Evolutionary conservation across 1,140 invertebrate genomes (phyloP).

Genomic region (Lasioglossum albipes): DNA sequence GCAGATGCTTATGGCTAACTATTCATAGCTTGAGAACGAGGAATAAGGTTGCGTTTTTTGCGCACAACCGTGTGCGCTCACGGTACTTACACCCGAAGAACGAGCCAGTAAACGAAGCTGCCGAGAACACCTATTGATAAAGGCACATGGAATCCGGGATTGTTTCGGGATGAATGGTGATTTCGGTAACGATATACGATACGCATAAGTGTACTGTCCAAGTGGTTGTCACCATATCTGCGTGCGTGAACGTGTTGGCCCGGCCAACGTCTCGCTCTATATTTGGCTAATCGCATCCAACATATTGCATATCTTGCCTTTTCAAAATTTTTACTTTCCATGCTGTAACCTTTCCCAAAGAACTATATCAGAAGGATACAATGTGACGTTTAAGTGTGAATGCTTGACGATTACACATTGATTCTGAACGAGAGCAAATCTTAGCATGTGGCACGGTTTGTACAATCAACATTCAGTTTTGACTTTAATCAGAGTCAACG

Average conservation of each 20-base stretch:
- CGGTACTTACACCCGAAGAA: slow-evolving; percentile 61
- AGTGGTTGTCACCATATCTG: slow-evolving; percentile 69
- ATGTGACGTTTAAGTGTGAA: slow-evolving; percentile 55
- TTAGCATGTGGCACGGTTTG: slow-evolving; percentile 59
- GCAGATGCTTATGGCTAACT: slow-evolving; percentile 44
- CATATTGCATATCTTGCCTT: slow-evolving; percentile 76
- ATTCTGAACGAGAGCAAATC: slow-evolving; percentile 42
- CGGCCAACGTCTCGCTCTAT: slow-evolving; percentile 76
- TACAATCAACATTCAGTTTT: slow-evolving; percentile 48
- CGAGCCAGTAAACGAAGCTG: slow-evolving; percentile 69
- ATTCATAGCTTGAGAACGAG: slow-evolving; percentile 48
- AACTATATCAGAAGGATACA: slow-evolving; percentile 56
- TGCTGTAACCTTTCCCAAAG: slow-evolving; percentile 53
- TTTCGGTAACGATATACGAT: slow-evolving; percentile 68
- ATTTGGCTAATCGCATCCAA: slow-evolving; percentile 78
- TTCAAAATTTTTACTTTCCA: slow-evolving; percentile 67
- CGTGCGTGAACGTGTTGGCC: slow-evolving; percentile 67
- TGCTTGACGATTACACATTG: slow-evolving; percentile 45
- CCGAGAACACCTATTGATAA: slow-evolving; percentile 60
- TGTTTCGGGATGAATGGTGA: slow-evolving; percentile 71
- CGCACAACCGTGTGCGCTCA: slow-evolving; percentile 60
- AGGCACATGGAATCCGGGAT: slow-evolving; percentile 80
- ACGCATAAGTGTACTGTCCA: slow-evolving; percentile 62
- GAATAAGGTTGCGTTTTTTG: slow-evolving; percentile 59
- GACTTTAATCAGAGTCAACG: slow-evolving; percentile 11